Evolutionary conservation across 2,888 invertebrate species (phyloP), one percentile per base, ranked within the genome.

Genomic region (Xestia xanthographa): DNA sequence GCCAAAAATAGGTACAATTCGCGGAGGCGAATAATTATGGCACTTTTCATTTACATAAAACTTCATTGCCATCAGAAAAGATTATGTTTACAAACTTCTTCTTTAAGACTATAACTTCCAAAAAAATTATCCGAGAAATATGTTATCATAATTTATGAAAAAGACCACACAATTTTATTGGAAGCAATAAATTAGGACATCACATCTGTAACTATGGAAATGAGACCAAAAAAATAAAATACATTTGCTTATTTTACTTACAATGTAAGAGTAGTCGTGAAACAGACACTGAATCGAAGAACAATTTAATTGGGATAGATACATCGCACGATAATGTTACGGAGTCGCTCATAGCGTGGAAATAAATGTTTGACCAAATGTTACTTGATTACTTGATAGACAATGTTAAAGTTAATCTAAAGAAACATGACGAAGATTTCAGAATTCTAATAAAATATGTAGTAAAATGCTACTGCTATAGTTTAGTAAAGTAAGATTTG

Each of bases 181-280:
- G 79, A 43, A 70, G 79, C 66, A 67, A 86, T 86, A 86, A 78
- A 83, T 84, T 67, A 78, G 3, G 12, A 77, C 78, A 86, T 86
- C 86, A 75, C 78, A 78, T 78, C 69, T 83, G 66, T 48, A 74
- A 56, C 22, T 66, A 72, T 72, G 70, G 48, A 72, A 86, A 85
- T 77, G 34, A 78, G 66, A 69, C 26, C 22, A 48, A 70, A 72
- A 82, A 45, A 66, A 22, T 70, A 14, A 45, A 78, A 71, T 67
- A 67, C 22, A 70, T 82, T 78, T 74, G 63, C 48, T 67, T 78
- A 73, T 62, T 78, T 63, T 29, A 45, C 53, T 26, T 56, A 58
- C n/a, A 45, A 50, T 41, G 41, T 17, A n/a, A 45, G 67, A 53
- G 20, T 58, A 58, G 17, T 48, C 14, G 26, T 56, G 17, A 58